A percentile compares a stretch with the other conserved stretches of the same genome.
Evolutionary conservation across 1,140 invertebrate species (phyloP).

Genomic region (Condylostylus longicornis): DNA sequence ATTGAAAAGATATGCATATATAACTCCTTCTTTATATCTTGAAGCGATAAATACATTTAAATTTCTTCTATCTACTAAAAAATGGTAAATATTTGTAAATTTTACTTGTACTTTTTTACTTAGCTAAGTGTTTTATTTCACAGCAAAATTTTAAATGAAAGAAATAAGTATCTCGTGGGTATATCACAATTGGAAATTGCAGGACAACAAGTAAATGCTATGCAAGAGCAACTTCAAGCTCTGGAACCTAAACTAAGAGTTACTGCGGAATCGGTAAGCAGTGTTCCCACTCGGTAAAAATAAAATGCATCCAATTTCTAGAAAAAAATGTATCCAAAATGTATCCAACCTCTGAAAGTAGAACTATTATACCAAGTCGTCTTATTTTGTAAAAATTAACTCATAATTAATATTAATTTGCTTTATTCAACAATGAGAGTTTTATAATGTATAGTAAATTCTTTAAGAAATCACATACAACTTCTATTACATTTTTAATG

Average conservation of each 20-base stretch:
- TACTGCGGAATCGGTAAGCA: conserved; percentile 46
- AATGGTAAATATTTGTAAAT: conserved; percentile 40
- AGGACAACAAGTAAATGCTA: conserved; percentile 62
- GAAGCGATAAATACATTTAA: conserved; percentile 88
- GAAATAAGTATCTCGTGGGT: conserved; percentile 69
- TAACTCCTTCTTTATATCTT: conserved; percentile 87
- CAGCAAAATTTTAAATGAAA: conserved; percentile 37
- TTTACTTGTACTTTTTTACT: not conserved
- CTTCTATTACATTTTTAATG: no score
- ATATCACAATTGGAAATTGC: conserved; percentile 76
- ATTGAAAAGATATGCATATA: conserved; percentile 66
- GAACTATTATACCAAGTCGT: no score
- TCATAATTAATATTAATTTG: no score
- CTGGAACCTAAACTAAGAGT: conserved; percentile 78
- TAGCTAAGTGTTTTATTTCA: conserved; percentile 35
- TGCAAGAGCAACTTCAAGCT: conserved; percentile 71
- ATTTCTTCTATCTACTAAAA: conserved; percentile 58
- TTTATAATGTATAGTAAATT: no score
- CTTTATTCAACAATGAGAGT: no score
- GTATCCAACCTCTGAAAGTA: no score
- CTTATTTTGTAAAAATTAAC: no score
- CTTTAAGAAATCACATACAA: no score
- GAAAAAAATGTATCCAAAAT: no score
- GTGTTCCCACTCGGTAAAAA: no score
- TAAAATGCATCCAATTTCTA: no score